Evolutionary conservation across 1,140 invertebrate species (phyloP).

Genomic region (Acromyrmex echinatior): DNA sequence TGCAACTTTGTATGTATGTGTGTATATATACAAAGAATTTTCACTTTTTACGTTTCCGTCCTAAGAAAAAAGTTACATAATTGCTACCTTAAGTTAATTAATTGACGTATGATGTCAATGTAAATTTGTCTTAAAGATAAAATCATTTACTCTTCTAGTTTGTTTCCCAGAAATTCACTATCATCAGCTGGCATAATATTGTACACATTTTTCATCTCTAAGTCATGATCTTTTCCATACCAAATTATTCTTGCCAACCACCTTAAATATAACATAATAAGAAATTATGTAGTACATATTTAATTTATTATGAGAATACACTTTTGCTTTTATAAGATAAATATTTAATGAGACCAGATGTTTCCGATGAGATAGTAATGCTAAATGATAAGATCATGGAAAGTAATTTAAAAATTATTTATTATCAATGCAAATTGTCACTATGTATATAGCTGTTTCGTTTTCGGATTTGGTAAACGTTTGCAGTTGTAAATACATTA

Average conservation of each 20-base stretch:
- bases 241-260: slow-evolving; percentile 81
- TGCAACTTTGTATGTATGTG: too few species aligned
- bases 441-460: too few species aligned
- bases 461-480: too few species aligned
- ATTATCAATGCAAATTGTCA: too few species aligned
- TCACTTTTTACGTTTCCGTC: too few species aligned
- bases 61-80: too few species aligned
- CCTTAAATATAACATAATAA: slow-evolving; percentile 69
- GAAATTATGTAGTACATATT: neutral
- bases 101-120: neutral
- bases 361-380: too few species aligned
- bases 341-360: too few species aligned
- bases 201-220: slow-evolving; percentile 81
- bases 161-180: slow-evolving; percentile 88
- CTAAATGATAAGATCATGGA: too few species aligned
- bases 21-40: too few species aligned
- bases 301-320: neutral
- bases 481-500: too few species aligned
- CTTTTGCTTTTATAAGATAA: neutral
- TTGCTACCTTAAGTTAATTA: neutral
- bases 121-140: slow-evolving; percentile 4
- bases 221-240: slow-evolving; percentile 77
- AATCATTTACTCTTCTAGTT: slow-evolving; percentile 88
- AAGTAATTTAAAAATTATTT: too few species aligned
- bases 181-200: slow-evolving; percentile 88